Percentiles rank a stretch among this genome's conserved stretches.
Evolutionary conservation across 2,888 invertebrate genomes (phyloP).

Genomic region (Zygaena filipendulae): DNA sequence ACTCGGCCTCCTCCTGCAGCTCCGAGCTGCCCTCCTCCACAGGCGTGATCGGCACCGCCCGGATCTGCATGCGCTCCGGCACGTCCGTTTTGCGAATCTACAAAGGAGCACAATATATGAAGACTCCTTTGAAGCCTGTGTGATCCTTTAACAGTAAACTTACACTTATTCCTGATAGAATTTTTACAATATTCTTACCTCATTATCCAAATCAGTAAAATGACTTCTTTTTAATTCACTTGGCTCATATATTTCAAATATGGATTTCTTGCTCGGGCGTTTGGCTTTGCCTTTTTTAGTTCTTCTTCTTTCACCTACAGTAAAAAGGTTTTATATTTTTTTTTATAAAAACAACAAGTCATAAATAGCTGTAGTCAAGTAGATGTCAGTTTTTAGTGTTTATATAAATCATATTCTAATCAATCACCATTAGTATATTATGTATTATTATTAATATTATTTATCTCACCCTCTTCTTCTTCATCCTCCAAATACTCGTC

Average conservation of each 20-base stretch:
- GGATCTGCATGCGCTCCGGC: slow-evolving; percentile 92
- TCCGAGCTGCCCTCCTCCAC: slow-evolving; percentile 88
- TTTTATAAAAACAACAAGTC: background rate
- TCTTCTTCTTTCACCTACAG: slow-evolving; percentile 65
- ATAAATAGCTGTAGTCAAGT: background rate
- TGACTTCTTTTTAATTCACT: slow-evolving; percentile 96
- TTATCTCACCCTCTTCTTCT: slow-evolving; percentile 69
- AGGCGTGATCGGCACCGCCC: slow-evolving; percentile 86
- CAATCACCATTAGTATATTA: too few species aligned
- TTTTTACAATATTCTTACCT: too few species aligned
- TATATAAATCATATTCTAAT: too few species aligned
- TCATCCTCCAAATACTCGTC: slow-evolving; percentile 86
- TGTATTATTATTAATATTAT: background rate
- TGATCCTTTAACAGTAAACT: too few species aligned
- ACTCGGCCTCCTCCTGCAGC: slow-evolving; percentile 93
- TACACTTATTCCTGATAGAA: too few species aligned
- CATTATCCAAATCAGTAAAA: slow-evolving; percentile 93
- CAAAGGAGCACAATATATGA: too few species aligned
- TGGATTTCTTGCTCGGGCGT: slow-evolving; percentile 84
- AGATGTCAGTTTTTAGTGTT: too few species aligned
- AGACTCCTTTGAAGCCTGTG: too few species aligned
- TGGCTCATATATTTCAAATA: slow-evolving; percentile 96
- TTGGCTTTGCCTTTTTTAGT: slow-evolving; percentile 82
- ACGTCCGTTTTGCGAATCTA: slow-evolving; percentile 87
- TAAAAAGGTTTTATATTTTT: too few species aligned